phyloP scores from a whole-genome alignment of 2,113 vertebrate genomes.

The Clarias batrachus region DNA sequence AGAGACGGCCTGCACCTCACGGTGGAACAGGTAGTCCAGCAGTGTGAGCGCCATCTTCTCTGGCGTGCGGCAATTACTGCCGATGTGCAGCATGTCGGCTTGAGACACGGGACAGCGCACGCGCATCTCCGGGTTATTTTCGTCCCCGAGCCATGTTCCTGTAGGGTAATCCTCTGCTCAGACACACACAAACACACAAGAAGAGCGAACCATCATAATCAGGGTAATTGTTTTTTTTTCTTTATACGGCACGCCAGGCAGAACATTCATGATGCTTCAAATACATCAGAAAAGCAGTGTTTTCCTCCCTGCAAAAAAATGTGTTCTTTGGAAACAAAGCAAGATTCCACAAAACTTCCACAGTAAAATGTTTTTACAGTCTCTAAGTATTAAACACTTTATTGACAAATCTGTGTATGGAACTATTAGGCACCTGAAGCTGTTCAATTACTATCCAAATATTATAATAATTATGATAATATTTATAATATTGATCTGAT shows the following conservation, averaged over 20 bases:
- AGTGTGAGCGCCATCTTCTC: slow-evolving; percentile 97
- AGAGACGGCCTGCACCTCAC: slow-evolving; percentile 95
- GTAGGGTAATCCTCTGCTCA: slow-evolving; percentile 87
- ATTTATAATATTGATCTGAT: neutral
- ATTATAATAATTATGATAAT: neutral
- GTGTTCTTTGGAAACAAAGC: neutral
- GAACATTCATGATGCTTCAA: neutral
- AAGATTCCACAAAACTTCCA: neutral
- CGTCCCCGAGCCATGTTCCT: slow-evolving; percentile 95
- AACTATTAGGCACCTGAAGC: neutral
- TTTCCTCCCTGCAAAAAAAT: neutral
- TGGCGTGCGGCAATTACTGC: slow-evolving; percentile 92
- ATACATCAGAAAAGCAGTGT: neutral
- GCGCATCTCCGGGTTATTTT: slow-evolving; percentile 91
- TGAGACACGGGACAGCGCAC: slow-evolving; percentile 92
- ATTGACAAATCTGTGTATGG: neutral
- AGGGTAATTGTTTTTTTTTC: neutral
- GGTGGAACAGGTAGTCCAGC: slow-evolving; percentile 95
- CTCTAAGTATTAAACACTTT: neutral
- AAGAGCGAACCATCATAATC: neutral
- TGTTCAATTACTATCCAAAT: neutral
- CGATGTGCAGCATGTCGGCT: slow-evolving; percentile 94
- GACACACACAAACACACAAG: slow-evolving; percentile 20
- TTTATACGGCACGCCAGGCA: neutral
- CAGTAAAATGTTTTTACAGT: neutral